A percentile compares a stretch with the other conserved stretches of the same genome.
phyloP scores from a whole-genome alignment of 2,888 invertebrate species.

The Andricus quercusramuli region DNA sequence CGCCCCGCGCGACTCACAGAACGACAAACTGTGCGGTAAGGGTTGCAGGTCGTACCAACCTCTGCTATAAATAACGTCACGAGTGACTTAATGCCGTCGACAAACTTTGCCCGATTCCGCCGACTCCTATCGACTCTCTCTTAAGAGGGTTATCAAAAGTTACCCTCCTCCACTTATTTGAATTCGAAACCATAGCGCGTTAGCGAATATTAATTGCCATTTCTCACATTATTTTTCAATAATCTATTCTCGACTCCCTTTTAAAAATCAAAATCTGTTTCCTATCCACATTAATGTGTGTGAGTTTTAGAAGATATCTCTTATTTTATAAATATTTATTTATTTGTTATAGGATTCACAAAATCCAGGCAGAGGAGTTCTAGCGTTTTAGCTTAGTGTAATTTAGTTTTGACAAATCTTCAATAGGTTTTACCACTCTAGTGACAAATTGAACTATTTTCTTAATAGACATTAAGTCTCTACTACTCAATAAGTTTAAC shows the following conservation, averaged over 20 bases:
- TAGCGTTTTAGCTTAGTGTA: no score
- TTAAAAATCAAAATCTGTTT: no score
- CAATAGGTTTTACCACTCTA: no score
- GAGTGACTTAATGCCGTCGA: conserved; percentile 70
- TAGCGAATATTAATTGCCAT: conserved; percentile 51
- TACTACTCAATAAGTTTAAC: no score
- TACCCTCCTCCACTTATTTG: conserved; percentile 52
- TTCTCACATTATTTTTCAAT: conserved; percentile 32
- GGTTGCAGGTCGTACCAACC: conserved; percentile 63
- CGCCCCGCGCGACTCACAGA: conserved; percentile 60
- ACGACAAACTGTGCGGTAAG: conserved; percentile 68
- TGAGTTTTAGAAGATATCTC: no score
- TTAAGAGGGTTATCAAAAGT: conserved; percentile 55
- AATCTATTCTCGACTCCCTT: conserved; percentile 40
- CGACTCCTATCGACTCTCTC: conserved; percentile 53
- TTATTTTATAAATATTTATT: no score
- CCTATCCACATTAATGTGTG: no score
- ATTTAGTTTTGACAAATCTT: no score
- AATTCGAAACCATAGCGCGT: conserved; percentile 44
- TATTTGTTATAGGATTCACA: no score
- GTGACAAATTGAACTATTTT: no score
- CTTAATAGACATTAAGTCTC: no score
- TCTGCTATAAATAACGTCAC: conserved; percentile 71
- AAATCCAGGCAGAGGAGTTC: no score
- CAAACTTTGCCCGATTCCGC: conserved; percentile 64